Percentiles rank a stretch among this genome's conserved stretches.
Conservation (phyloP, 2,888 invertebrate species). For the Epinotia demarniana region DNA sequence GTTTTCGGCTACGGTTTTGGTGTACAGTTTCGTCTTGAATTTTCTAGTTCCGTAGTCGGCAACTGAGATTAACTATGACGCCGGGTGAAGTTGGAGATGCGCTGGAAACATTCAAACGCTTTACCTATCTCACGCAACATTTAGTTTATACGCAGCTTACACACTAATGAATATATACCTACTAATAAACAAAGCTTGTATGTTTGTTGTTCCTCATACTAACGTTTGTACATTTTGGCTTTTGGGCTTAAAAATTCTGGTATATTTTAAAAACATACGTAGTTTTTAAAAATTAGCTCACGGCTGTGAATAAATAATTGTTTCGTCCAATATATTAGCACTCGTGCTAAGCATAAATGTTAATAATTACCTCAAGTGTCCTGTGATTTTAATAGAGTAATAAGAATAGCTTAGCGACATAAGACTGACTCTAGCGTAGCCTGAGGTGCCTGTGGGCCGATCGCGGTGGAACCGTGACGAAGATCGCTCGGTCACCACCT, state of each 20-base stretch:
- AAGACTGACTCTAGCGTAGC: conserved; percentile 66
- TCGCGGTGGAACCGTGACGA: conserved; percentile 15
- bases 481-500: conserved; percentile 4
- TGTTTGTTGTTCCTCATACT: conserved; percentile 36
- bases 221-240: conserved; percentile 41
- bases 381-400: conserved; percentile 58
- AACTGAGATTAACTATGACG: conserved; percentile 56
- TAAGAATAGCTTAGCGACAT: conserved; percentile 56
- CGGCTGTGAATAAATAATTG: conserved; percentile 29
- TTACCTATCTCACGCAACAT: conserved; percentile 14
- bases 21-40: conserved; percentile 50
- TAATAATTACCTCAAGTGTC: conserved; percentile 52
- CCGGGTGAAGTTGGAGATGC: conserved; percentile 30
- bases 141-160: neutral
- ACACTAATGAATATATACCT: conserved; percentile 5
- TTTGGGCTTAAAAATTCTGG: conserved; percentile 46
- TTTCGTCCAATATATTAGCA: conserved; percentile 48
- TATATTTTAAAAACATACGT: conserved; percentile 46
- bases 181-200: conserved; percentile 48
- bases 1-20: conserved; percentile 35
- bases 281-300: conserved; percentile 36
- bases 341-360: conserved; percentile 54
- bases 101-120: conserved; percentile 50
- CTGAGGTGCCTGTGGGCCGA: conserved; percentile 49
- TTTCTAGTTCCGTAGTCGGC: conserved; percentile 55